Evolutionary conservation across 2,888 invertebrate species (phyloP), one percentile per base, ranked within the genome.

Genomic region (Napeogenes inachia): DNA sequence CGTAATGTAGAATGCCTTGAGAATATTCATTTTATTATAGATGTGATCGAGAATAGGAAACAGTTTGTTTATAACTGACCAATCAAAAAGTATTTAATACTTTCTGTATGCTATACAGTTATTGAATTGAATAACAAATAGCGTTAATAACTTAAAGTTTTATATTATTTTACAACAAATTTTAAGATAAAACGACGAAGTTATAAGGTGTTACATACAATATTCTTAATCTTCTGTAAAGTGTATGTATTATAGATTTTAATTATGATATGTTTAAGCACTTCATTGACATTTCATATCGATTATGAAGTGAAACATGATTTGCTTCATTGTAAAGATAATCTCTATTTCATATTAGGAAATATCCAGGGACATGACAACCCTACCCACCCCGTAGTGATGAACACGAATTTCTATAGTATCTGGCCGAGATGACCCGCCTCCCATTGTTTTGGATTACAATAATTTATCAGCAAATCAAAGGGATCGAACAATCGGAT

Each of bases 391-490:
- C 59, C 21, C 21, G 45, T 46, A 54, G 60, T 56, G 50, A 45
- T 8, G 38, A 46, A 55, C 61, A 55, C 50, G 60, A 58, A 59
- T 60, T 65, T 68, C 62, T 60, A 60, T 62, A 57, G 64, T 60
- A 64, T 66, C 62, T 60, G 72, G 74, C 71, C 76, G 72, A 72
- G 72, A 70, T 68, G 66, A 45, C 63, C 77, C 87, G 86, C 90
- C 90, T 72, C 69, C 89, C 87, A 89, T 89, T 90, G 90, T 89
- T 80, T 73, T 80, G 83, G 75, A 89, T 89, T 85, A 87, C 79
- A 82, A 87, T 89, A 88, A 87, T 89, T 87, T 82, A 77, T 79
- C 81, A 77, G 81, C 87, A 88, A 88, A 89, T 89, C 89, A 86
- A 89, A 85, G 83, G 82, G 84, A 81, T 86, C 88, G 84, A 87